Evolutionary conservation across 2,888 invertebrate genomes (phyloP).

Genomic region (Endotricha flammealis): DNA sequence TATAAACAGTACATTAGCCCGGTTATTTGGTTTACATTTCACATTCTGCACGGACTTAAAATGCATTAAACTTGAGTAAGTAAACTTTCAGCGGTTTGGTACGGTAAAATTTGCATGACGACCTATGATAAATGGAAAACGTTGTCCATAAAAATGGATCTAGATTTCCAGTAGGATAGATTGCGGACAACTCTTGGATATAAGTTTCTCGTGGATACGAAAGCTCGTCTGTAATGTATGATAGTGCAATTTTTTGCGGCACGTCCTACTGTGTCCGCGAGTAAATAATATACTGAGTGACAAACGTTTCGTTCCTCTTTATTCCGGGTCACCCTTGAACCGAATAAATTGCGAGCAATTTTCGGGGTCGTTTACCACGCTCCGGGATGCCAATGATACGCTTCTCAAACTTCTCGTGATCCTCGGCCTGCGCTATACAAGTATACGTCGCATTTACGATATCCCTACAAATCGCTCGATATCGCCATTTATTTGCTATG

Average conservation of each 20-base stretch:
- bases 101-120: not conserved
- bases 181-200: not conserved
- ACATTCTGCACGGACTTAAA: not conserved
- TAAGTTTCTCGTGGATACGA: not conserved
- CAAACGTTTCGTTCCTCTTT: conserved; percentile 62
- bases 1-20: too few relatives aligned
- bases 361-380: conserved; percentile 67
- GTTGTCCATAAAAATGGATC: not conserved
- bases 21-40: not conserved
- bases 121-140: conserved; percentile 1
- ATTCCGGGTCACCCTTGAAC: conserved; percentile 69
- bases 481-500: conserved; percentile 32
- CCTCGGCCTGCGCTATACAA: conserved; percentile 36
- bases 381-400: conserved; percentile 61
- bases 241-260: conserved; percentile 35
- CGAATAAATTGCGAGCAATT: conserved; percentile 70
- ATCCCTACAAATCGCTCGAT: conserved; percentile 44
- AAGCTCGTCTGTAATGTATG: conserved; percentile 9
- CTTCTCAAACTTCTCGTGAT: conserved; percentile 47
- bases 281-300: conserved; percentile 69
- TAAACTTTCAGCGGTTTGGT: not conserved
- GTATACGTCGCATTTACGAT: conserved; percentile 26
- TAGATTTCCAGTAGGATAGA: not conserved
- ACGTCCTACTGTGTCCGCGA: conserved; percentile 37
- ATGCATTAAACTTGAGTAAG: not conserved